Percentiles rank a stretch among this genome's conserved stretches.
Conservation (phyloP, 1,140 invertebrate species). For the Oedothorax gibbosus region DNA sequence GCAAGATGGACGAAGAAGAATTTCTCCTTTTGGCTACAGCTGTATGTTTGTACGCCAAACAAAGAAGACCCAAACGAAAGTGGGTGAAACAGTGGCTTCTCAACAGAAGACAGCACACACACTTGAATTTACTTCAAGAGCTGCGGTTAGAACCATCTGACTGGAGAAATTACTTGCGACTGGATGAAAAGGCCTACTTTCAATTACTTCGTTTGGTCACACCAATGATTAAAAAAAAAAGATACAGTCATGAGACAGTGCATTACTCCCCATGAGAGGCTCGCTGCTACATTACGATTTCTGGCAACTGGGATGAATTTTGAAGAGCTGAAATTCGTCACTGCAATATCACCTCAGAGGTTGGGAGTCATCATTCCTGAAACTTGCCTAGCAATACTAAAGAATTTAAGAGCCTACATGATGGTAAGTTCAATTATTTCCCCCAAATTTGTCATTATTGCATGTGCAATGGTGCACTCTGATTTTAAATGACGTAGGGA, state of each 20-base stretch:
- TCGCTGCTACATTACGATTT: background rate
- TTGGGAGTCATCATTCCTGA: slow-evolving; percentile 28
- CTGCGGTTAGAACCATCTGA: background rate
- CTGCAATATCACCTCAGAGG: background rate
- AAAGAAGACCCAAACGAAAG: background rate
- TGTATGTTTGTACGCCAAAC: background rate
- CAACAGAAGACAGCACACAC: background rate
- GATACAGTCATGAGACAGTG: background rate
- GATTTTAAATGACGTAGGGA: no score
- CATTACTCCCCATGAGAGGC: no score
- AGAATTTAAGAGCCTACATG: background rate
- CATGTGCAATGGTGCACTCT: background rate
- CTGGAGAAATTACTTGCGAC: slow-evolving; percentile 2
- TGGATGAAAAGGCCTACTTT: slow-evolving; percentile 7
- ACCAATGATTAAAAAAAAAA: background rate
- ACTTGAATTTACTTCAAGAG: background rate
- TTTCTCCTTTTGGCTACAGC: no score
- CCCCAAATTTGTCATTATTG: background rate
- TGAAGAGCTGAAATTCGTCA: slow-evolving; percentile 15
- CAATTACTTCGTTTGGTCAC: background rate
- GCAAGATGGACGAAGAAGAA: no score
- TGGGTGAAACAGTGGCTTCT: slow-evolving; percentile 3
- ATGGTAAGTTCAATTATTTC: background rate
- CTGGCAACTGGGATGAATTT: slow-evolving; percentile 12
- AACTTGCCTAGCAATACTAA: slow-evolving; percentile 13